Evolutionary conservation across 2,797 vertebrate species (phyloP).

Genomic region (Acanthurus leucopareius): DNA sequence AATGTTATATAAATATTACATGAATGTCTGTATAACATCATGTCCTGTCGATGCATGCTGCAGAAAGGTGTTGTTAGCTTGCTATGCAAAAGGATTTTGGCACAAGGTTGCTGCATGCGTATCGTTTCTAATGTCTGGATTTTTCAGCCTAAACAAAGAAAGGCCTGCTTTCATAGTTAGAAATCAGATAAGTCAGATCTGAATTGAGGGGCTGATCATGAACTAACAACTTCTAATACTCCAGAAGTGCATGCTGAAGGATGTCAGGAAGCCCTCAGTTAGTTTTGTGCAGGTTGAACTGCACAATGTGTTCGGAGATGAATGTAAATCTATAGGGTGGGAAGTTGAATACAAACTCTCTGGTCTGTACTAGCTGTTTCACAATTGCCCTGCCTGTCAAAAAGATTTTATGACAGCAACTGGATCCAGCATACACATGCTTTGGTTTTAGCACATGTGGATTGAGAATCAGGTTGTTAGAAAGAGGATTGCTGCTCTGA

Average conservation of each 20-base stretch:
- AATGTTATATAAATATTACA: too few relatives aligned
- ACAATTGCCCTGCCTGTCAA: background rate
- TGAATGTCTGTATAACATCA: too few relatives aligned
- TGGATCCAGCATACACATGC: background rate
- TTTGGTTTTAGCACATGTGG: background rate
- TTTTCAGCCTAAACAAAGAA: background rate
- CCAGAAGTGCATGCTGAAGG: background rate
- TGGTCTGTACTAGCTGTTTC: background rate
- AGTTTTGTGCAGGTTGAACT: background rate
- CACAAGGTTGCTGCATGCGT: too few relatives aligned
- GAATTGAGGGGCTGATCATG: background rate
- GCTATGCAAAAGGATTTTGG: too few relatives aligned
- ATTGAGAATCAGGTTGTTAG: background rate
- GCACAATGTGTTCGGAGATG: background rate
- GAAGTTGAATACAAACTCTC: background rate
- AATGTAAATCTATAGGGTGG: background rate
- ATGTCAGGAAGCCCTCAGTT: background rate
- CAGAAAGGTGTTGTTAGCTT: too few relatives aligned
- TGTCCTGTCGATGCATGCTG: too few relatives aligned
- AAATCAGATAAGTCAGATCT: background rate
- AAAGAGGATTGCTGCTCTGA: background rate
- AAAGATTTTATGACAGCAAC: background rate
- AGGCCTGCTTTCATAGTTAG: background rate
- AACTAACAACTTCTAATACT: background rate
- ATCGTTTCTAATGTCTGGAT: background rate